Evolutionary conservation across 2,113 vertebrate species (phyloP).

Genomic region (Oreochromis spilurus): DNA sequence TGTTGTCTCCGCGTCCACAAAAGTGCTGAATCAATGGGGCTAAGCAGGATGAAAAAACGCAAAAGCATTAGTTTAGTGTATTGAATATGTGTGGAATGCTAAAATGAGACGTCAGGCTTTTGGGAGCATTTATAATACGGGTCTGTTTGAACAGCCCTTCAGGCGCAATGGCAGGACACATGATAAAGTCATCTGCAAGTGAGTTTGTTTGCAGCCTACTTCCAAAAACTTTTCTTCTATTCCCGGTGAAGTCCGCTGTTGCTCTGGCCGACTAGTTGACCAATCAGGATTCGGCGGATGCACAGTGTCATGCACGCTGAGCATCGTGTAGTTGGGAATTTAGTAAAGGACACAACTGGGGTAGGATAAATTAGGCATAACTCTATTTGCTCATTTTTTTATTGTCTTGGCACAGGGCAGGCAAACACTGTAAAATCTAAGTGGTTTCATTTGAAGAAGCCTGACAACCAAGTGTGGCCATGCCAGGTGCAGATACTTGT

Average conservation of each 20-base stretch:
- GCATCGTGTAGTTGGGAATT: not conserved
- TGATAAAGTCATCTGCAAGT: not conserved
- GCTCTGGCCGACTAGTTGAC: not conserved
- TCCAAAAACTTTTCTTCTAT: not conserved
- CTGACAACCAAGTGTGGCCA: not conserved
- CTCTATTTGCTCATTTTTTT: not conserved
- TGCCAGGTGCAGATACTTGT: not conserved
- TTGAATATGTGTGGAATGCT: not conserved
- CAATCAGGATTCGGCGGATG: not conserved
- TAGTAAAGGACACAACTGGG: not conserved
- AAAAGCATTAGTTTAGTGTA: not conserved
- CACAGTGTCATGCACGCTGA: not conserved
- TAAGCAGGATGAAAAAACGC: not conserved
- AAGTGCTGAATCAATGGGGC: not conserved
- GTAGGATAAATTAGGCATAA: not conserved
- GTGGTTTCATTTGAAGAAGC: not conserved
- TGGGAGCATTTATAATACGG: not conserved
- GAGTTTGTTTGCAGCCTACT: not conserved
- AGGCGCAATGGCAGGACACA: not conserved
- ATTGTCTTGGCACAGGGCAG: not conserved
- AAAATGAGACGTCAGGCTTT: not conserved
- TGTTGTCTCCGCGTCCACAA: not conserved
- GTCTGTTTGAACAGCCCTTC: not conserved
- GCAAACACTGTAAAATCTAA: not conserved
- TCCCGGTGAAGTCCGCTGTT: accelerated